phyloP scores from a whole-genome alignment of 2,797 vertebrate genomes.

The Cyclura pinguis region DNA sequence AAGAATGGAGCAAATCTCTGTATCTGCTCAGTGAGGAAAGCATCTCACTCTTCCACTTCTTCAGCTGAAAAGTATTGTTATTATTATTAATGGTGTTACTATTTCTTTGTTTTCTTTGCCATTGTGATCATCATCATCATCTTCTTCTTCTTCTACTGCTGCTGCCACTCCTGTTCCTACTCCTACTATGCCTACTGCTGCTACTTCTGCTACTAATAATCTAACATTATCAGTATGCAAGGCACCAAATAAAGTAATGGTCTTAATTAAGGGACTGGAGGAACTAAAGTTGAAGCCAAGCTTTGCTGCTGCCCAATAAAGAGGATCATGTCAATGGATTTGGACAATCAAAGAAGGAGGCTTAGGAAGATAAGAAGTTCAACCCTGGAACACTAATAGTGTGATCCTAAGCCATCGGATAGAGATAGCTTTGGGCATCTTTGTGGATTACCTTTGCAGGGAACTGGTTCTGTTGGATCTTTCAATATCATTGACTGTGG shows the following conservation, averaged over 20 bases:
- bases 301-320: neutral
- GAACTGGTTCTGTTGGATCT: too few relatives aligned
- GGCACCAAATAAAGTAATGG: neutral
- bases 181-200: neutral
- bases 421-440: too few relatives aligned
- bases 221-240: neutral
- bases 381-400: neutral
- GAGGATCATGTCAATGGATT: neutral
- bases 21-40: constrained; percentile 19
- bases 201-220: neutral
- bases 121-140: neutral
- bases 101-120: neutral
- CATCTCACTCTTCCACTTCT: constrained; percentile 7
- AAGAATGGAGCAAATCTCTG: neutral
- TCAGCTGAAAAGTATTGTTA: too few relatives aligned
- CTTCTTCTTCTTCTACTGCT: too few relatives aligned
- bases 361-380: neutral
- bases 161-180: too few relatives aligned
- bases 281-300: neutral
- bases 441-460: too few relatives aligned
- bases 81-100: neutral
- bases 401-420: too few relatives aligned
- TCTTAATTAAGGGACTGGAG: neutral
- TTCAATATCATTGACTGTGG: too few relatives aligned
- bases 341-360: neutral